These are phyloP conservation scores for Ellobius talpinus DNA, from an alignment of 2,113 vertebrate genomes.

Conservation along the genomic window DNA sequence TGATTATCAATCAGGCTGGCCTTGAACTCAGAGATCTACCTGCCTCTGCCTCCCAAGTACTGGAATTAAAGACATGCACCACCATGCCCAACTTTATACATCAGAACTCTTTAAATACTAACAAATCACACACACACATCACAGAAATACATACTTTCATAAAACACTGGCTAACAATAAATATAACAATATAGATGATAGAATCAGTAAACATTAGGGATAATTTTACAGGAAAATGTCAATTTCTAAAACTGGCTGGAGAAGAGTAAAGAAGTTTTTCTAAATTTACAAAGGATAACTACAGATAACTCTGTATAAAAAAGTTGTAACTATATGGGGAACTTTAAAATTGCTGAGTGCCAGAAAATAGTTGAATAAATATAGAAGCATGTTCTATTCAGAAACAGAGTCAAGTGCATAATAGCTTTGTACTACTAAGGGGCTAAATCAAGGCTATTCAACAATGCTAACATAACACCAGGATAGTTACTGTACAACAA, in stretches of 20 bases:
- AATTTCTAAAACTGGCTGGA: constrained; percentile 34
- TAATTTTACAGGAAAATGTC: constrained; percentile 32
- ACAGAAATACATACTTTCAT: neutral
- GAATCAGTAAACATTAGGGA: neutral
- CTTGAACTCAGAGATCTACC: neutral
- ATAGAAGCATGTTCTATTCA: neutral
- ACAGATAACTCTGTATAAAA: constrained; percentile 38
- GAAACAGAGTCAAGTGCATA: neutral
- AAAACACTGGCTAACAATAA: constrained; percentile 27
- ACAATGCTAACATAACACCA: neutral
- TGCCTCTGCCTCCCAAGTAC: neutral
- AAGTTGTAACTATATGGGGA: neutral
- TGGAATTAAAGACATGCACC: neutral
- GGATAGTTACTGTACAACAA: neutral
- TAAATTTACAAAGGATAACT: constrained; percentile 42
- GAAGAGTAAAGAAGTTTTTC: neutral
- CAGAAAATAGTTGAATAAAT: constrained; percentile 37
- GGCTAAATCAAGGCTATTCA: neutral
- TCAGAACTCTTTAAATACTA: constrained; percentile 16
- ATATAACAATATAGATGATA: constrained; percentile 5
- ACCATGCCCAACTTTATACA: neutral
- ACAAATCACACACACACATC: neutral
- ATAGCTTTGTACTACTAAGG: neutral
- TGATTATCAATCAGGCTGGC: neutral
- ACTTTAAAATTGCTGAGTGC: neutral